Conservation (phyloP, 2,113 vertebrate genomes). For the Sinocyclocheilus anophthalmus region DNA sequence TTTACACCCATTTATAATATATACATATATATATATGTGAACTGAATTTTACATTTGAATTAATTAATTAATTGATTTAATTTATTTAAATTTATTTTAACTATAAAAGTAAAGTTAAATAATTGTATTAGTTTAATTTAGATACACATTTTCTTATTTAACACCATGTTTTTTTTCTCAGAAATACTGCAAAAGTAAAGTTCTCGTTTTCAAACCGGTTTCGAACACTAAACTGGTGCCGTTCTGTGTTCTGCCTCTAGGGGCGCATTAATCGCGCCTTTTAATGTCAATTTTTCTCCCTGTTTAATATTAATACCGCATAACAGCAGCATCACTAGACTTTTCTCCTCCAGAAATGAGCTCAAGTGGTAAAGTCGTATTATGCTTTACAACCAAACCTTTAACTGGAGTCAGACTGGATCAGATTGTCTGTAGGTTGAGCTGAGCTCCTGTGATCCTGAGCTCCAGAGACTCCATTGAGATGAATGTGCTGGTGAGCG, state of each 20-base stretch:
- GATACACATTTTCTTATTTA: no score
- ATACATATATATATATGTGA: no score
- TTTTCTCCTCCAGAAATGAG: background rate
- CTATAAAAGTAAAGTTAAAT: no score
- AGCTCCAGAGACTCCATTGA: conserved; percentile 39
- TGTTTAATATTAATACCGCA: background rate
- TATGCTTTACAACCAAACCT: background rate
- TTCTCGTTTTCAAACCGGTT: no score
- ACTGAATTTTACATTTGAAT: no score
- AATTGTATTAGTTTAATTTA: no score
- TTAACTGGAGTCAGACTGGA: background rate
- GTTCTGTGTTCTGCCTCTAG: background rate
- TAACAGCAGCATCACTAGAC: background rate
- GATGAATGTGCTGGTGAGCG: conserved; percentile 47
- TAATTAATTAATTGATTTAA: no score
- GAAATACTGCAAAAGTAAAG: background rate
- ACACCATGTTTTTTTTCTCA: background rate
- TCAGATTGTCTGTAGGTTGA: no score
- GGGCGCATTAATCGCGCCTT: background rate
- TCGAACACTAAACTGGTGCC: background rate
- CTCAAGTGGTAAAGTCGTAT: background rate
- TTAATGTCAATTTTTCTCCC: background rate
- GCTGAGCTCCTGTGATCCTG: conserved; percentile 26
- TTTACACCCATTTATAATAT: background rate
- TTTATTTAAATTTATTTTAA: no score